Evolutionary conservation across 2,113 vertebrate genomes (phyloP), one percentile per base, ranked within the genome.

Genomic region (Etheostoma cragini): DNA sequence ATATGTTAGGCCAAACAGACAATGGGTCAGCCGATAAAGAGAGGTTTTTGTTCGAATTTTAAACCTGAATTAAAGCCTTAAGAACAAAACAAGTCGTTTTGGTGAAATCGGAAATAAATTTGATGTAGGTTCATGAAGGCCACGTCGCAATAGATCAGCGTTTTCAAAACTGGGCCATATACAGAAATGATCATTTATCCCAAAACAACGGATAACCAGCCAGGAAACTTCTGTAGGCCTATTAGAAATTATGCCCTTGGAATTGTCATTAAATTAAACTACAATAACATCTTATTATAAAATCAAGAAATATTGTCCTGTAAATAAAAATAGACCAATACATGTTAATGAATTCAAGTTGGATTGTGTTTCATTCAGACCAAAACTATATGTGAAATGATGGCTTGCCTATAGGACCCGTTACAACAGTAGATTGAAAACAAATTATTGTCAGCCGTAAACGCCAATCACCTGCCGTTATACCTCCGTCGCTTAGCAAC

Each of bases 401-500:
- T 54, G 63, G 72, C 69, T 38, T 8, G 35, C 35, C 35, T 71
- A 1, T 30, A 47, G 24, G 22, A 47, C 35, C 57, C 24, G 64
- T 45, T 61, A 75, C 67, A 54, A 56, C 70, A 46, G 45, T 26
- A 61, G 33, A 71, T 42, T 47, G 46, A 78, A 56, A 79, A 54
- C 56, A 47, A 63, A 16, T 74, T 50, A 80, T 80, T 77, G 30
- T 64, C 21, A 26, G 33, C 62, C 57, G 42, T 78, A 65, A 80
- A 69, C 47, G 50, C 47, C 81, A 72, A 76, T 83, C 65, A 82
- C 56, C 85, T 64, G 22, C 71, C 47, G 1, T 45, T 52, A 42
- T 42, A 80, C 53, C 57, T 52, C 30, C 47, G 88, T 90, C 70
- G 60, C 90, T 74, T 72, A 45, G 89, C 81, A 90, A 90, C 85